These are phyloP conservation scores for Prunella fulvescens DNA, from an alignment of 2,113 vertebrate species.

Conservation along the genomic window DNA sequence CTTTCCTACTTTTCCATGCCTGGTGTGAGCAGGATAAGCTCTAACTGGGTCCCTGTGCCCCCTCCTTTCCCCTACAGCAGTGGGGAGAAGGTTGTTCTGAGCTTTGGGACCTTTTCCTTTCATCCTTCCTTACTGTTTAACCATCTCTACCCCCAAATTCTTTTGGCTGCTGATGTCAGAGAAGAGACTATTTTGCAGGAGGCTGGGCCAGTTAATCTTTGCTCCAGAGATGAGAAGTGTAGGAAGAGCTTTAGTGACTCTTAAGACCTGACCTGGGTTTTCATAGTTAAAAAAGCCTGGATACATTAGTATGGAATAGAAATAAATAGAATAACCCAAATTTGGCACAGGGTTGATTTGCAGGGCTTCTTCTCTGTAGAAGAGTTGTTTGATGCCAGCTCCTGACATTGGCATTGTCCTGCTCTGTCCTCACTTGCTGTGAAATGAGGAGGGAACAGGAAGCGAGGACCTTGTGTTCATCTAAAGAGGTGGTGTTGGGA, in stretches of 20 bases:
- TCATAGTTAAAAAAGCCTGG: neutral
- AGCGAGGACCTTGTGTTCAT: neutral
- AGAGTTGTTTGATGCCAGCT: neutral
- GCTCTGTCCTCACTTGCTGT: neutral
- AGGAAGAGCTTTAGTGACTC: neutral
- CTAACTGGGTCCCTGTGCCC: neutral
- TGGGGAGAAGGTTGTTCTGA: neutral
- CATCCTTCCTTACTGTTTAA: neutral
- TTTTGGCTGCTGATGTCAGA: neutral
- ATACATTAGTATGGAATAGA: neutral
- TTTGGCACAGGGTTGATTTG: neutral
- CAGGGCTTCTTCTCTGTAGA: neutral
- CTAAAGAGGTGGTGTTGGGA: neutral
- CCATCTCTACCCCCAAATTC: neutral
- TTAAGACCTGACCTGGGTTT: neutral
- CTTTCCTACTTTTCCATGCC: neutral
- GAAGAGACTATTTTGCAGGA: neutral
- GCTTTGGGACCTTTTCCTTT: neutral
- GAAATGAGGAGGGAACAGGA: neutral
- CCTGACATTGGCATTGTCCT: neutral
- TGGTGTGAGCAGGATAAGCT: neutral
- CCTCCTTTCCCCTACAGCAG: accelerated
- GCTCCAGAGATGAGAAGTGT: neutral
- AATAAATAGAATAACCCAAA: neutral
- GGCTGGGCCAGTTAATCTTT: neutral